Evolutionary conservation across 2,113 vertebrate genomes (phyloP), one percentile per base, ranked within the genome.

Genomic region (Nyctereutes procyonoides): DNA sequence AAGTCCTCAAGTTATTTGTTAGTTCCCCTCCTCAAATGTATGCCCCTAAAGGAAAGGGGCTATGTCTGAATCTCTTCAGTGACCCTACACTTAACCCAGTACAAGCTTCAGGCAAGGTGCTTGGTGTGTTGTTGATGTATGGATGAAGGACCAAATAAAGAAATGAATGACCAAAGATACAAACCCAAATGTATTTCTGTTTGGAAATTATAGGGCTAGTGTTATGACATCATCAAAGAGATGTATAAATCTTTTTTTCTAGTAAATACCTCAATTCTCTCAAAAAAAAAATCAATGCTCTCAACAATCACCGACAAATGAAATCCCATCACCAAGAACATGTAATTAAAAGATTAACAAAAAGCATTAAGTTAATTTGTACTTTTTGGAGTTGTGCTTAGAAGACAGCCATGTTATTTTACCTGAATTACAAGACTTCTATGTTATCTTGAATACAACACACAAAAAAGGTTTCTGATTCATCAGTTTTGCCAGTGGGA

Each of bases 371-470:
- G 77, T 84, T 95, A 97, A 97, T 81, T 90, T 30, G 60, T 60
- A 88, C 13, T 69, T 95, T 65, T 85, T 88, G 43, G 96, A 84
- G 56, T 93, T 84, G 17, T 93, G 90, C 65, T 96, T 94, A 74
- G 71, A 80, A 93, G 96, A 86, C 22, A 95, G 65, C 88, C 74
- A 90, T 85, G 5, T 77, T 94, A 83, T 97, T 97, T 28, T 32
- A 96, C 96, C 90, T 96, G 96, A 97, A 88, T 95, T 98, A 96
- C 65, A 97, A 97, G 73, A 97, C 56, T 17, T 30, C n/a, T 85
- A 12, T 77, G 96, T 71, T 71, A 51, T 1, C 8, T 92, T 93
- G 82, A 95, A 90, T 80, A 92, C 3, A 73, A 53, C 79, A 53
- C 65, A 96, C 85, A 4, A 73, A 98, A 96, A 65, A 88, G 96